These are phyloP conservation scores for Molossus molossus DNA, from an alignment of 2,797 vertebrate species.

Conservation along the genomic window DNA sequence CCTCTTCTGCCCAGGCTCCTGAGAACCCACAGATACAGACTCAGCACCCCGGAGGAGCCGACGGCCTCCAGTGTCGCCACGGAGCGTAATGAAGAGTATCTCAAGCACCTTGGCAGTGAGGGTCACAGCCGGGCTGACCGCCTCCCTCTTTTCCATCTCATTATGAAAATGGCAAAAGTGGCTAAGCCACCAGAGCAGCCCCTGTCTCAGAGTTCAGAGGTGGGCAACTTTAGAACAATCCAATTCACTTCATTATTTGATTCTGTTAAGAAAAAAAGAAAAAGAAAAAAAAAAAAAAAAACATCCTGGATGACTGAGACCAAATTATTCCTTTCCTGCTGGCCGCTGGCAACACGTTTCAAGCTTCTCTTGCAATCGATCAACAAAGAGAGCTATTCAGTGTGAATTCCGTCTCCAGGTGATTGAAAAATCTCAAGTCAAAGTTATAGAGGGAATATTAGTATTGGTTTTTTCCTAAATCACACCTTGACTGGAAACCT, in stretches of 20 bases:
- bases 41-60: neutral
- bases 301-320: neutral
- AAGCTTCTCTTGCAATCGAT: neutral
- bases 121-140: neutral
- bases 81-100: neutral
- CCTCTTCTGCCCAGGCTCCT: neutral
- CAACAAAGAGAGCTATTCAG: neutral
- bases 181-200: neutral
- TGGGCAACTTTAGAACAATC: neutral
- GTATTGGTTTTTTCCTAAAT: slow-evolving; percentile 19
- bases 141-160: neutral
- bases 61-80: neutral
- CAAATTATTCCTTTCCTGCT: neutral
- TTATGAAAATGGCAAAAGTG: neutral
- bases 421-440: neutral
- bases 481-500: neutral
- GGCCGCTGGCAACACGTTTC: neutral
- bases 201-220: neutral
- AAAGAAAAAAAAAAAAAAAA: slow-evolving; percentile 28
- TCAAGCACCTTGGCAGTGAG: neutral
- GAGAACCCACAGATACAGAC: neutral
- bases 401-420: neutral
- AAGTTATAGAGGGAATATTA: neutral
- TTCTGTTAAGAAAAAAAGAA: slow-evolving; percentile 57
- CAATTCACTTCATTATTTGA: neutral